Evolutionary conservation across 1,140 invertebrate species (phyloP).

Genomic region (Eufriesea mexicana): DNA sequence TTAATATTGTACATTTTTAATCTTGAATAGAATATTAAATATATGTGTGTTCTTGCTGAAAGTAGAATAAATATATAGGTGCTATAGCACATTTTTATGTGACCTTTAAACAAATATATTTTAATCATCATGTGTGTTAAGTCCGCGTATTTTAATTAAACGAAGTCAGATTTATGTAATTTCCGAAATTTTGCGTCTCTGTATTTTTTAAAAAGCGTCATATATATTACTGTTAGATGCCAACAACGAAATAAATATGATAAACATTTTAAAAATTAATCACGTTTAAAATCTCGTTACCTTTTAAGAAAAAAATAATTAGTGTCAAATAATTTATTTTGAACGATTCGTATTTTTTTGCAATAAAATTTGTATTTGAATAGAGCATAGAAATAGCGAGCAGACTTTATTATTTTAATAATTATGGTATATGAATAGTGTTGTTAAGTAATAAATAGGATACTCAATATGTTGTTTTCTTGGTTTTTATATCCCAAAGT

Average conservation of each 20-base stretch:
- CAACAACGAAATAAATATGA: neutral
- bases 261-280: too few species aligned
- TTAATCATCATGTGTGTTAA: conserved; percentile 4
- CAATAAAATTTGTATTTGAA: conserved; percentile 24
- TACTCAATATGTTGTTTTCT: conserved; percentile 6
- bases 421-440: neutral
- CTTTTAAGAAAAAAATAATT: neutral
- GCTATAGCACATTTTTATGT: conserved; percentile 17
- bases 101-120: neutral
- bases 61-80: conserved; percentile 20
- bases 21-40: neutral
- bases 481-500: neutral
- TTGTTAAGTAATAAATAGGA: conserved; percentile 10
- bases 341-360: neutral
- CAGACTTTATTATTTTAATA: conserved; percentile 9
- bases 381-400: conserved; percentile 10
- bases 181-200: neutral
- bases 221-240: neutral
- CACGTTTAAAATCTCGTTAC: neutral
- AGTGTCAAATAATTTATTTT: conserved; percentile 12
- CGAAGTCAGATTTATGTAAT: neutral
- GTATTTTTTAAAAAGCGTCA: neutral
- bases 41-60: neutral
- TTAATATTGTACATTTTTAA: conserved; percentile 5
- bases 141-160: neutral